A percentile compares a stretch with the other conserved stretches of the same genome.
Conservation (phyloP, 2,888 invertebrate genomes). For the Drosophila koepferae region DNA sequence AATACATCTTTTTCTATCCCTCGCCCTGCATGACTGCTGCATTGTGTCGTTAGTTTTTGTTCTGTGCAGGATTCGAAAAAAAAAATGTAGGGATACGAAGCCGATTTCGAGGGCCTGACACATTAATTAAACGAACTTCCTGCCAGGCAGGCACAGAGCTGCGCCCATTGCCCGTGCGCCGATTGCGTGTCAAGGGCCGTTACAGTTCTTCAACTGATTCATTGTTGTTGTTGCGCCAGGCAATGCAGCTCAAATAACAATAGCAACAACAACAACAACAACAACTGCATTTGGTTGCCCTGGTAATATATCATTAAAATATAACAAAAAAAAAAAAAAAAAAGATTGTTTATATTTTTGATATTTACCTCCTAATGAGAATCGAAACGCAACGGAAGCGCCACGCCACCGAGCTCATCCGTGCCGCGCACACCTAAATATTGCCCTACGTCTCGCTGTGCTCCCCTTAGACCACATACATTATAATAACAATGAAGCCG, state of each 20-base stretch:
- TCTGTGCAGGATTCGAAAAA: conserved; percentile 33
- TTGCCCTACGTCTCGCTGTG: background rate
- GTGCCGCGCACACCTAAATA: conserved; percentile 2
- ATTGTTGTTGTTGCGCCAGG: conserved; percentile 25
- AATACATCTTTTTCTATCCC: background rate
- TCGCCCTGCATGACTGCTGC: conserved; percentile 8
- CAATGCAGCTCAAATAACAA: conserved; percentile 41
- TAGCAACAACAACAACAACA: conserved; percentile 20
- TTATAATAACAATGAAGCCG: conserved; percentile 24
- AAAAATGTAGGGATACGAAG: conserved; percentile 14
- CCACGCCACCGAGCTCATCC: conserved; percentile 31
- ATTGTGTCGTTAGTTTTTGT: conserved; percentile 6
- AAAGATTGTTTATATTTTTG: background rate
- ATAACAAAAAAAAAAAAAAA: conserved; percentile 35
- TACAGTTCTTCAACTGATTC: conserved; percentile 19
- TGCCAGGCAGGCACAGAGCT: conserved; percentile 28
- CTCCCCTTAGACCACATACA: conserved; percentile 4
- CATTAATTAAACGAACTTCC: conserved; percentile 59
- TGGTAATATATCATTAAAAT: conserved; percentile 55
- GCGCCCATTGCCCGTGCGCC: conserved; percentile 25
- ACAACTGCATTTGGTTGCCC: conserved; percentile 46
- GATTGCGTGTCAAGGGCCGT: conserved; percentile 46
- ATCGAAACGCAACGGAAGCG: conserved; percentile 51
- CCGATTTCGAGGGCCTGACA: conserved; percentile 41
- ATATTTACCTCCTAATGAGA: conserved; percentile 48